phyloP scores from a whole-genome alignment of 92 coral and sea anemone genomes.

The Bergia sp. region DNA sequence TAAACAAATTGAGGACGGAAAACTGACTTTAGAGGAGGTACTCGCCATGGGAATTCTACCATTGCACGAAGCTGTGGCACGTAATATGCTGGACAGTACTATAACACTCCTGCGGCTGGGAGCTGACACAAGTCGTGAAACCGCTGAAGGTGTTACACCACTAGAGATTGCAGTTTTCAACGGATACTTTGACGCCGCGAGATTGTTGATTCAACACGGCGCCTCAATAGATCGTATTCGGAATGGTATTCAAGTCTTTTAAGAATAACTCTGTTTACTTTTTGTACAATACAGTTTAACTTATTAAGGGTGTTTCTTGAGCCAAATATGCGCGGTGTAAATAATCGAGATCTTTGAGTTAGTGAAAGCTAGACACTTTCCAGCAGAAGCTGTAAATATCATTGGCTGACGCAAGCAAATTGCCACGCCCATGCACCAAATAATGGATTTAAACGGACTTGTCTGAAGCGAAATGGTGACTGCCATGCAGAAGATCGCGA shows the following conservation, averaged over 20 bases:
- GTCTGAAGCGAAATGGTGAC: too few relatives aligned
- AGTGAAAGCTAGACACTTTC: not conserved
- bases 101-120: slow-evolving; percentile 70
- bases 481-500: too few relatives aligned
- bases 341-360: not conserved
- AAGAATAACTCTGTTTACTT: not conserved
- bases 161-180: slow-evolving; percentile 81
- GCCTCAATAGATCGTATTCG: slow-evolving; percentile 87
- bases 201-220: slow-evolving; percentile 73
- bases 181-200: slow-evolving; percentile 83
- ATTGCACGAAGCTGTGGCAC: slow-evolving; percentile 79
- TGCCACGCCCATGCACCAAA: too few relatives aligned
- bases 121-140: slow-evolving; percentile 64
- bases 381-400: too few relatives aligned
- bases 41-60: slow-evolving; percentile 67
- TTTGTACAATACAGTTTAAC: not conserved
- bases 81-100: slow-evolving; percentile 64
- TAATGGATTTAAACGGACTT: too few relatives aligned
- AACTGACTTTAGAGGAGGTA: slow-evolving; percentile 52
- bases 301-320: not conserved
- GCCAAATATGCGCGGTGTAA: not conserved
- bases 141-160: slow-evolving; percentile 83
- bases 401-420: too few relatives aligned
- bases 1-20: slow-evolving; percentile 49
- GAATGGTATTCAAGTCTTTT: slow-evolving; percentile 66